A percentile compares a stretch with the other conserved stretches of the same genome.
Evolutionary conservation across 2,113 vertebrate species (phyloP).

Genomic region (Dasypus novemcinctus): DNA sequence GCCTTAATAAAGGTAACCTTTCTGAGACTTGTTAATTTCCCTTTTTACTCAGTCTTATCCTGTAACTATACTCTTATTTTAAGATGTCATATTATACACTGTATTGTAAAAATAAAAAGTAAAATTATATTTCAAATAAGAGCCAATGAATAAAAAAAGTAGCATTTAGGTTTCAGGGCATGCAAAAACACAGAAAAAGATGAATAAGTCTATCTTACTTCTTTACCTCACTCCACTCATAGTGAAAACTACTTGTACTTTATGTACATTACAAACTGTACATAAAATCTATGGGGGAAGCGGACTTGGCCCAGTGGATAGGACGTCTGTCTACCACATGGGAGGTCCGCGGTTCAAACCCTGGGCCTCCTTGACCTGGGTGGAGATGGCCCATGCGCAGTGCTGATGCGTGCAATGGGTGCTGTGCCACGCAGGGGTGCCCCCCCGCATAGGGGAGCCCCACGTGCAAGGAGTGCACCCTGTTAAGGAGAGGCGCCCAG

Average conservation of each 20-base stretch:
- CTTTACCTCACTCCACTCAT: background rate
- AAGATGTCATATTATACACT: constrained; percentile 81
- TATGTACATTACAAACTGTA: background rate
- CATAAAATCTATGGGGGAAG: background rate
- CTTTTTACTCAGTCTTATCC: constrained; percentile 73
- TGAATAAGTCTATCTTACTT: background rate
- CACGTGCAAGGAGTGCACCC: too few relatives aligned
- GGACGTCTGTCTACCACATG: too few relatives aligned
- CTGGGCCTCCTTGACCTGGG: too few relatives aligned
- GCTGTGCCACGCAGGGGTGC: too few relatives aligned
- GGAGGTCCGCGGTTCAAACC: too few relatives aligned
- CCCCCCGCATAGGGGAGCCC: too few relatives aligned
- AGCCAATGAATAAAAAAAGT: constrained; percentile 66
- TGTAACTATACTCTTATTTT: constrained; percentile 81
- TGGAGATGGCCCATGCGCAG: too few relatives aligned
- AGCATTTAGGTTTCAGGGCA: background rate
- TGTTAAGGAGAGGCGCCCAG: too few relatives aligned
- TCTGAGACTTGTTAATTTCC: constrained; percentile 72
- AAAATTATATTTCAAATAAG: constrained; percentile 85
- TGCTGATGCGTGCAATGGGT: too few relatives aligned
- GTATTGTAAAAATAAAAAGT: constrained; percentile 83
- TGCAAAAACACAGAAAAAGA: constrained; percentile 37
- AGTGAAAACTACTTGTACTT: background rate
- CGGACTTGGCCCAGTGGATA: too few relatives aligned
- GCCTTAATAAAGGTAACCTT: constrained; percentile 82